Conservation (phyloP, 2,113 vertebrate genomes). For the Gymnorhina tibicen region DNA sequence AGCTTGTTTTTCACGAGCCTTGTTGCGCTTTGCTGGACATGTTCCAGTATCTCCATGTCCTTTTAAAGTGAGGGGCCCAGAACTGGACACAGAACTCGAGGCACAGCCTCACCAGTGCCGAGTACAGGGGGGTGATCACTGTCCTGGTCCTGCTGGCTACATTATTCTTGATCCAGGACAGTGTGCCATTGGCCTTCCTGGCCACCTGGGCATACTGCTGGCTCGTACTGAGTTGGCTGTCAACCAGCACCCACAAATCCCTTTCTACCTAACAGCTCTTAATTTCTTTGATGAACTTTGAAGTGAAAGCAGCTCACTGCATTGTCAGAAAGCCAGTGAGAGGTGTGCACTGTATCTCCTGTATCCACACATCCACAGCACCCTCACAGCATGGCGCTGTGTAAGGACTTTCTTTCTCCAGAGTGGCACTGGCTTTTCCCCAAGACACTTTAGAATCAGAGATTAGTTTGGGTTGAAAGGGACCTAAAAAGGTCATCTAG, state of each 20-base stretch:
- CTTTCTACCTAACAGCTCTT: not conserved
- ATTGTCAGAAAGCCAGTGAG: not conserved
- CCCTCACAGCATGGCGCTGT: not conserved
- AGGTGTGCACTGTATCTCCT: no score
- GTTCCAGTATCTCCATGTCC: not conserved
- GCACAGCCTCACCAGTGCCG: not conserved
- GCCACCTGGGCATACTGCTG: not conserved
- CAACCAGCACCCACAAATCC: not conserved
- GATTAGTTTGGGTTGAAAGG: not conserved
- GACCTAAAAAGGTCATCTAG: not conserved
- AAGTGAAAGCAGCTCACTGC: not conserved
- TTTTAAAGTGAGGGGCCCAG: not conserved
- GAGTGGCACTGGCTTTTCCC: not conserved
- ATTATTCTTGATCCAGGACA: not conserved
- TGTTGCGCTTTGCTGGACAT: fast-evolving
- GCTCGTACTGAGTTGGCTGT: not conserved
- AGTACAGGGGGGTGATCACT: not conserved
- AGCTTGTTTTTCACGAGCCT: not conserved
- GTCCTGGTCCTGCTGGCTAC: not conserved
- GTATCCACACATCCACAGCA: not conserved
- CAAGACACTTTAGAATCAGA: not conserved
- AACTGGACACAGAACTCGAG: not conserved
- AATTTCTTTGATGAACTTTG: not conserved
- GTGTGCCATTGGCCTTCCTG: not conserved
- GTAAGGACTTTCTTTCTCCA: not conserved